phyloP scores from a whole-genome alignment of 2,888 invertebrate species.

The Melinaea menophilus region DNA sequence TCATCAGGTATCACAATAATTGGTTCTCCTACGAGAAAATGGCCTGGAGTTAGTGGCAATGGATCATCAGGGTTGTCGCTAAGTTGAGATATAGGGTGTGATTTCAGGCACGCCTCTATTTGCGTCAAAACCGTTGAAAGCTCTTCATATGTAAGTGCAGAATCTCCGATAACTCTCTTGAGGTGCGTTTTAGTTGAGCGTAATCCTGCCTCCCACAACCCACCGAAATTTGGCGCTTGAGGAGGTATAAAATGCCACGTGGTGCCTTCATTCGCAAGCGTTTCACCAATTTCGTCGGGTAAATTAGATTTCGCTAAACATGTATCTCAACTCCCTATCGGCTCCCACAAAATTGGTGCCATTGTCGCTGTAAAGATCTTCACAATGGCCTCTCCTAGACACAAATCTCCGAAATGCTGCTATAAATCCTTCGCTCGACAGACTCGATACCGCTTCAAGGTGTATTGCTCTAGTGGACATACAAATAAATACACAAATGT shows the following conservation, averaged over 20 bases:
- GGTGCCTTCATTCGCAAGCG: too few species aligned
- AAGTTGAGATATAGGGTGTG: too few species aligned
- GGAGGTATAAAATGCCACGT: too few species aligned
- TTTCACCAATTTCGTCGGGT: background rate
- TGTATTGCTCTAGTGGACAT: conserved; percentile 9
- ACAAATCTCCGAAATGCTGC: conserved; percentile 22
- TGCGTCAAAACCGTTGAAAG: too few species aligned
- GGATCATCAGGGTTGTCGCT: too few species aligned
- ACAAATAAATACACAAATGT: conserved; percentile 21
- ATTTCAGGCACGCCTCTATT: too few species aligned
- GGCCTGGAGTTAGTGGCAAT: conserved; percentile 17
- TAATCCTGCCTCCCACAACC: too few species aligned
- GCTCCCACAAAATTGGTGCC: conserved; percentile 14
- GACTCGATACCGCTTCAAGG: background rate
- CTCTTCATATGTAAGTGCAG: too few species aligned
- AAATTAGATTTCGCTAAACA: conserved; percentile 3
- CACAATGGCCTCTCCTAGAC: conserved; percentile 18
- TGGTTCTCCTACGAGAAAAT: conserved; percentile 22
- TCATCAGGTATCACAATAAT: conserved; percentile 9
- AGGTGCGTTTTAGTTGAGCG: too few species aligned
- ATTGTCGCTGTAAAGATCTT: conserved; percentile 25
- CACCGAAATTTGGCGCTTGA: too few species aligned
- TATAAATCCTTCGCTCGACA: conserved; percentile 13
- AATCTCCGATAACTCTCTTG: too few species aligned
- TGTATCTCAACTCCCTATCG: background rate